Evolutionary conservation across 2,888 invertebrate genomes (phyloP).

Genomic region (Cephus sareptanus): DNA sequence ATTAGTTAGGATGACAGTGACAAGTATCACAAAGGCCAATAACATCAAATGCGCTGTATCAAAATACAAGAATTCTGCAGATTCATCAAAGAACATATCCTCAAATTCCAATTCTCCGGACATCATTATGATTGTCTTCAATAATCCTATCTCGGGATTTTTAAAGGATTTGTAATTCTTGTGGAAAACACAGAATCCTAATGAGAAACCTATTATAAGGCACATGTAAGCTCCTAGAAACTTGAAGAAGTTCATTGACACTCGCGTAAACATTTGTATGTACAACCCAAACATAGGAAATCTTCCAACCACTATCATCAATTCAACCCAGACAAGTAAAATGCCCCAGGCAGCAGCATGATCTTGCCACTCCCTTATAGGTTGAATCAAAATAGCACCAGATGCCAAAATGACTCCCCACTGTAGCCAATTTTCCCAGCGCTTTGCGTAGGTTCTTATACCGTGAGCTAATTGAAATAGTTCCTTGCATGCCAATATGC

Average conservation of each 20-base stretch:
- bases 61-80: constrained; percentile 71
- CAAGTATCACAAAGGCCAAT: constrained; percentile 79
- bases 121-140: constrained; percentile 91
- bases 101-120: constrained; percentile 88
- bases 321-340: constrained; percentile 83
- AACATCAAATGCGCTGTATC: constrained; percentile 82
- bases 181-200: constrained; percentile 86
- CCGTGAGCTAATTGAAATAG: constrained; percentile 82
- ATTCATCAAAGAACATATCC: constrained; percentile 77
- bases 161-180: constrained; percentile 79
- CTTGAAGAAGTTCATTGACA: constrained; percentile 84
- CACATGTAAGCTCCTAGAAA: constrained; percentile 85
- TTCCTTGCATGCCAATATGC: constrained; percentile 78
- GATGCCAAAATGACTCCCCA: constrained; percentile 76
- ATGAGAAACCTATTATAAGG: constrained; percentile 81
- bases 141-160: constrained; percentile 73
- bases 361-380: constrained; percentile 76
- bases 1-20: constrained; percentile 86
- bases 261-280: constrained; percentile 87
- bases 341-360: constrained; percentile 84
- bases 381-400: constrained; percentile 39
- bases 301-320: constrained; percentile 87
- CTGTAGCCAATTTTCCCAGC: constrained; percentile 89
- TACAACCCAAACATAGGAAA: constrained; percentile 89
- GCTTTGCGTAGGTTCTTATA: constrained; percentile 77